A percentile compares a stretch with the other conserved stretches of the same genome.
Conservation (phyloP, 2,888 invertebrate species). For the Pocota personata region DNA sequence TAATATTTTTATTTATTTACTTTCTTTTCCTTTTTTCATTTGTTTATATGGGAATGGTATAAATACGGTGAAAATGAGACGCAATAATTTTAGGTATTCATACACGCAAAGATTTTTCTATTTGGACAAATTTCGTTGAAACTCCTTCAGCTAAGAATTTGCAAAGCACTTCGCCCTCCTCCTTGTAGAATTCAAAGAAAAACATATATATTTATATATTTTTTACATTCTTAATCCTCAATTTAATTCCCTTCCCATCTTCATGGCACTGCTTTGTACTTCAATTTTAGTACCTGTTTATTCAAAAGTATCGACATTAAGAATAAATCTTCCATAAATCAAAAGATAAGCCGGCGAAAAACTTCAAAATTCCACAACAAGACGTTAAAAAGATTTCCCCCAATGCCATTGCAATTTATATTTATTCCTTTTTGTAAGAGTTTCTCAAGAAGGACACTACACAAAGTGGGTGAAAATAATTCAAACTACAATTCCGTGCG, state of each 20-base stretch:
- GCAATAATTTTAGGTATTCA: too few relatives aligned
- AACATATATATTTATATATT: too few relatives aligned
- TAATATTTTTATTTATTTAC: too few relatives aligned
- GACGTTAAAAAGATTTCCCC: not conserved
- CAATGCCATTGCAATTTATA: not conserved
- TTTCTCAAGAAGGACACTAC: not conserved
- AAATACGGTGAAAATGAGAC: too few relatives aligned
- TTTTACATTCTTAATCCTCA: too few relatives aligned
- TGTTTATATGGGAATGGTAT: too few relatives aligned
- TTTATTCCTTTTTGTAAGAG: not conserved
- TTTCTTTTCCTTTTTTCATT: too few relatives aligned
- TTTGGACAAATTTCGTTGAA: too few relatives aligned
- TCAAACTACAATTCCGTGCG: conserved; percentile 1
- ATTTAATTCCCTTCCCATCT: not conserved
- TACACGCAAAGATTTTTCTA: too few relatives aligned
- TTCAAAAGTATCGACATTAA: not conserved
- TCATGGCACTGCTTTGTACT: not conserved
- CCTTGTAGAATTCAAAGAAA: too few relatives aligned
- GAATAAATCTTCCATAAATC: not conserved
- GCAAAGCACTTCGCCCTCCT: too few relatives aligned
- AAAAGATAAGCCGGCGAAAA: not conserved
- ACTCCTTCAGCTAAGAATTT: too few relatives aligned
- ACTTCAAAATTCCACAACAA: not conserved
- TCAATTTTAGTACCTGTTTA: not conserved
- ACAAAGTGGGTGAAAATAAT: not conserved